Percentiles rank a stretch among this genome's conserved stretches.
Evolutionary conservation across 2,113 vertebrate species (phyloP).

Genomic region (Microcebus lehilahytsara): DNA sequence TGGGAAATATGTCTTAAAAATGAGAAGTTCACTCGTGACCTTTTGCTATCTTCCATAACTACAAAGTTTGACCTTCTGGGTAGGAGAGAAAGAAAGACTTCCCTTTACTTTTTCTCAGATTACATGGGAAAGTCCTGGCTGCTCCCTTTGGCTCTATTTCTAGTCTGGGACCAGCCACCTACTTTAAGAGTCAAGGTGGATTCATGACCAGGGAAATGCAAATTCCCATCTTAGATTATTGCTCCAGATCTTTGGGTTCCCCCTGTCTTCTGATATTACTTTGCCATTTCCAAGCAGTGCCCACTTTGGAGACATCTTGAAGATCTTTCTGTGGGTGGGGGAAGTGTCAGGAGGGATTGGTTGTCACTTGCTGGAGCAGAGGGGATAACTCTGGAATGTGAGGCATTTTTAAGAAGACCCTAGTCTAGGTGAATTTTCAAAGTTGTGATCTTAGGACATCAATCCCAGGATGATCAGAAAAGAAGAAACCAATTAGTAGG

Average conservation of each 20-base stretch:
- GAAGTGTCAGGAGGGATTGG: not conserved
- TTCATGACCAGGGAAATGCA: not conserved
- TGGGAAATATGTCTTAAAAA: not conserved
- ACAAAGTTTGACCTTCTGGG: not conserved
- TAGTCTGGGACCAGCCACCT: no score
- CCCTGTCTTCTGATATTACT: not conserved
- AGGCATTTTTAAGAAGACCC: not conserved
- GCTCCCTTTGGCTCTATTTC: not conserved
- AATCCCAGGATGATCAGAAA: not conserved
- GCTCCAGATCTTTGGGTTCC: not conserved
- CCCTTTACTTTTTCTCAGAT: not conserved
- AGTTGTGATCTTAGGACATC: not conserved
- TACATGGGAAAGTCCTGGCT: not conserved
- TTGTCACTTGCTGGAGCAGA: no score
- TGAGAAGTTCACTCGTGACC: not conserved
- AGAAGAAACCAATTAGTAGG: not conserved
- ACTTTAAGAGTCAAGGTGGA: not conserved
- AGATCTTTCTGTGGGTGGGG: no score
- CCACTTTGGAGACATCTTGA: not conserved
- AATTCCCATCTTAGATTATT: not conserved
- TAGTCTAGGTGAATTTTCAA: not conserved
- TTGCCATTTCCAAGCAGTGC: fast-evolving
- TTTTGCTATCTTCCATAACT: not conserved
- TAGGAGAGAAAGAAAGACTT: not conserved
- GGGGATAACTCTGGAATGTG: not conserved